phyloP scores from a whole-genome alignment of 2,888 invertebrate genomes.

The Aplocera efformata region DNA sequence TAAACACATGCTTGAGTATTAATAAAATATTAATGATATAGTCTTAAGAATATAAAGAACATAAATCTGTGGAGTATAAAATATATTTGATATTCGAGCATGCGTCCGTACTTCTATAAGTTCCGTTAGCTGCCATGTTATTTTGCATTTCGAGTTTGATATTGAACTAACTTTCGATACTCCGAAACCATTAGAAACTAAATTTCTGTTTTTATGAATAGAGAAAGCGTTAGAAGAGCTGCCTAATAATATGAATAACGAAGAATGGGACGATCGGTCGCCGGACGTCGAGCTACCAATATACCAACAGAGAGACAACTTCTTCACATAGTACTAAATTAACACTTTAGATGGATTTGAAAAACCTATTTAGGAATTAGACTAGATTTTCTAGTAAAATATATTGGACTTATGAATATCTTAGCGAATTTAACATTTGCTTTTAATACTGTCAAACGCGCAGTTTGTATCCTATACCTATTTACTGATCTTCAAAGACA shows the following conservation, averaged over 20 bases:
- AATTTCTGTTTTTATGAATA: slow-evolving; percentile 45
- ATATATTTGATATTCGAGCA: not conserved
- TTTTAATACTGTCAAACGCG: too few species aligned
- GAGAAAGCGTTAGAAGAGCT: slow-evolving; percentile 89
- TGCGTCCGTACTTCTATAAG: slow-evolving; percentile 24
- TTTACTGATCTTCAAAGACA: too few species aligned
- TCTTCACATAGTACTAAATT: slow-evolving; percentile 83
- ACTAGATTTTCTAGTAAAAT: too few species aligned
- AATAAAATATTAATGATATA: too few species aligned
- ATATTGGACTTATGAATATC: not conserved
- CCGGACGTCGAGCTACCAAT: slow-evolving; percentile 90
- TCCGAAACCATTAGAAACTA: slow-evolving; percentile 5
- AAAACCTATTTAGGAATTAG: not conserved
- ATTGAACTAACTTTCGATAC: slow-evolving; percentile 3
- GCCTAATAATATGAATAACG: slow-evolving; percentile 78
- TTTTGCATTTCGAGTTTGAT: slow-evolving; percentile 39
- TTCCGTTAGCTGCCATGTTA: slow-evolving; percentile 40
- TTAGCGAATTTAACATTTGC: slow-evolving; percentile 16
- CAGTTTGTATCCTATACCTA: too few species aligned
- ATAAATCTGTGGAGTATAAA: too few species aligned
- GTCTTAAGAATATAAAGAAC: too few species aligned
- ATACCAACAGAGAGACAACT: slow-evolving; percentile 93
- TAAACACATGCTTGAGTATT: slow-evolving; percentile 1
- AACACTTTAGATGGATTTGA: too few species aligned
- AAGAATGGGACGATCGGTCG: slow-evolving; percentile 86